A percentile compares a stretch with the other conserved stretches of the same genome.
phyloP scores from a whole-genome alignment of 2,113 vertebrate species.

The Anser cygnoides region DNA sequence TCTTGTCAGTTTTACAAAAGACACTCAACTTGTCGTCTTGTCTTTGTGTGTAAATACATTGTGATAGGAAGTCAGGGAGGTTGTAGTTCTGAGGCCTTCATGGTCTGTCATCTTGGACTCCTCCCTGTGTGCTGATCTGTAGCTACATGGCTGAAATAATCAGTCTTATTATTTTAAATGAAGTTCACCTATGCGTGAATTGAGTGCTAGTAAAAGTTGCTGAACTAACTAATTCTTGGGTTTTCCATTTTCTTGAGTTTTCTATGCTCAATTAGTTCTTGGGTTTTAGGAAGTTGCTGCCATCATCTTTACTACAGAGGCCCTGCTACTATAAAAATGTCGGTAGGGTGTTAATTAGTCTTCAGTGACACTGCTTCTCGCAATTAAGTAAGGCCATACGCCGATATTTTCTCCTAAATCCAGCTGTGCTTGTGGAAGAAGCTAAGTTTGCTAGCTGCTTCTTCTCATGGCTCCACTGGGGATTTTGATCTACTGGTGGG shows the following conservation, averaged over 20 bases:
- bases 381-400: neutral
- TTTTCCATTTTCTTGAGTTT: neutral
- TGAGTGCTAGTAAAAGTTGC: neutral
- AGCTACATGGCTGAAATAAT: neutral
- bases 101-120: neutral
- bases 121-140: neutral
- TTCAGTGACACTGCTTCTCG: neutral
- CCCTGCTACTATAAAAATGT: neutral
- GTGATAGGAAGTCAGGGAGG: fast-evolving
- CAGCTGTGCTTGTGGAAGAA: neutral
- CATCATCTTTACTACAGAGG: neutral
- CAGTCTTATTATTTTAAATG: neutral
- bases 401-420: neutral
- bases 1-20: neutral
- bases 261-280: neutral
- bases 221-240: neutral
- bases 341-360: neutral
- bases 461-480: neutral
- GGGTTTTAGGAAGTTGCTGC: neutral
- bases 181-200: neutral
- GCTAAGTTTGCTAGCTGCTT: neutral
- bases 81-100: neutral
- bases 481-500: neutral
- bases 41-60: neutral
- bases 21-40: neutral